Evolutionary conservation across 2,888 invertebrate genomes (phyloP).

Genomic region (Cheilosia grossa): DNA sequence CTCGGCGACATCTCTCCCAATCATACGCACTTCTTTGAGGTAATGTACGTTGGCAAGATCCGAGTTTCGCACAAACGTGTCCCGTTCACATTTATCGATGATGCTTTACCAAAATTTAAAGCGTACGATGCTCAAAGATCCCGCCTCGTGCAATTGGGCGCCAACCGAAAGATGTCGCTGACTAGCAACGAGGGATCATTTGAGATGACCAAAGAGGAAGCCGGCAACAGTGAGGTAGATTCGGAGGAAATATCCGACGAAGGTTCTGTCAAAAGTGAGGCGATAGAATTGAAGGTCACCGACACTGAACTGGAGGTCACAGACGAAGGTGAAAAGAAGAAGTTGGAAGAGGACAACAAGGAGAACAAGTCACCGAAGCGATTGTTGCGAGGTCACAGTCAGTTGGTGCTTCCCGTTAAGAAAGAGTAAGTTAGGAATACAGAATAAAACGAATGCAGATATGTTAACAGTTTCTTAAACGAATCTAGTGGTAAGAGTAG

Average conservation of each 20-base stretch:
- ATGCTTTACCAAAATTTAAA: constrained; percentile 92
- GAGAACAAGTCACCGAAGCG: constrained; percentile 80
- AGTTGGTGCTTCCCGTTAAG: constrained; percentile 80
- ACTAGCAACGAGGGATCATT: constrained; percentile 79
- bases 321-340: constrained; percentile 38
- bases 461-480: constrained; percentile 23
- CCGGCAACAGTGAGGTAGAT: constrained; percentile 58
- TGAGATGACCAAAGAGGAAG: constrained; percentile 77
- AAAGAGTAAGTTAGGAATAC: constrained; percentile 80
- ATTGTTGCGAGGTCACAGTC: constrained; percentile 81
- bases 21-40: constrained; percentile 95
- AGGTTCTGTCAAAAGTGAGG: constrained; percentile 60
- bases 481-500: constrained; percentile 50
- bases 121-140: constrained; percentile 90
- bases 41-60: constrained; percentile 95
- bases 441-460: neutral
- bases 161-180: constrained; percentile 81
- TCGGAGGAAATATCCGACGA: constrained; percentile 54
- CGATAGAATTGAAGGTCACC: constrained; percentile 45
- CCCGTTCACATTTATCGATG: constrained; percentile 94
- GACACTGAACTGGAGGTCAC: constrained; percentile 73
- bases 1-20: constrained; percentile 90
- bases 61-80: constrained; percentile 92
- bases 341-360: constrained; percentile 77
- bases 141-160: constrained; percentile 79